Evolutionary conservation across 1,140 invertebrate species (phyloP), one percentile per base, ranked within the genome.

Genomic region (Saccostrea glomerata): DNA sequence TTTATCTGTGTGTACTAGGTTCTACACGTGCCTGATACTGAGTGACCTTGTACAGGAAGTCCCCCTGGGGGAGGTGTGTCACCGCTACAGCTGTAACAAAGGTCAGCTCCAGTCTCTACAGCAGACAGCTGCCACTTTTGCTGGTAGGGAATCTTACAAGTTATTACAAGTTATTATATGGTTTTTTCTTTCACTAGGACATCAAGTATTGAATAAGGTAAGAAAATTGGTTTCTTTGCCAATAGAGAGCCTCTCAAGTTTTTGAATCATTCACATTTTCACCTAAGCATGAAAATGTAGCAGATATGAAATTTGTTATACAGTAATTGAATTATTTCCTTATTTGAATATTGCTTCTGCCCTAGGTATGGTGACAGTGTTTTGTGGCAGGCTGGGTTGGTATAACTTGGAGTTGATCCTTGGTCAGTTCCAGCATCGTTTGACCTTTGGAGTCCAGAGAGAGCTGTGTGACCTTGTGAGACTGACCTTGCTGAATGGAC

Each of bases 311-410:
- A 47, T 47, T 6, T 0, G 47, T 47, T 47, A 47, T 47, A 6
- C 2, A 47, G 2, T 47, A 47, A 1, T 6, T 47, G 47, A 7
- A 47, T n/a, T 1, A 36, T 36, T 47, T 47, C 9, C 0, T 47
- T 6, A 47, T 47, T 47, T 47, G 47, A 6, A 47, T 7, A 47
- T 47, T 47, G 20, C 47, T 63, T 66, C 47, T 30, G 20, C 58
- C 83, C 9, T 30, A 98, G 97, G 97, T 84, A 98, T 98, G 97
- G 97, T 99, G 0, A 98, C 98, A 2, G 97, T 97, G 30, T 99
- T 99, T 95, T 98, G 98, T 95, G 96, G 96, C 91, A 97, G 98
- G 83, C 95, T 99, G n/a, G 97, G 98, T 4, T 99, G 98, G 98
- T 96, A 96, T 86, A 98, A 97, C 93, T 96, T 99, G 87, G 97